Conservation (phyloP, 2,888 invertebrate species). For the Trichacis sp. region DNA sequence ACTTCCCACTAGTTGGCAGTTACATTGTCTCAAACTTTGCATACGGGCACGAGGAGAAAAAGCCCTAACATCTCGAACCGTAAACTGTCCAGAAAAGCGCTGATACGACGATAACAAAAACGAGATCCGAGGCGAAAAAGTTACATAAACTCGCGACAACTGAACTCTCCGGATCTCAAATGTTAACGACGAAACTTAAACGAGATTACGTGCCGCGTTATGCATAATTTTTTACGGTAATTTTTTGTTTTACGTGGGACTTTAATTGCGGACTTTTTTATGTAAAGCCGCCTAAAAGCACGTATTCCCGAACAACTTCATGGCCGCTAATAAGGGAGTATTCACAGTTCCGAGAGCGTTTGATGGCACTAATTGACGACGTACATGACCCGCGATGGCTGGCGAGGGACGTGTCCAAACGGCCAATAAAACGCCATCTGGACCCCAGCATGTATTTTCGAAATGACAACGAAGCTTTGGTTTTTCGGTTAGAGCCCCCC, state of each 20-base stretch:
- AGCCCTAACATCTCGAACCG: background rate
- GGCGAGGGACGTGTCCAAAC: background rate
- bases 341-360: constrained; percentile 15
- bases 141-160: background rate
- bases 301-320: background rate
- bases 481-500: background rate
- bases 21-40: constrained; percentile 3
- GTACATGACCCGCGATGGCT: constrained; percentile 3
- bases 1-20: constrained; percentile 1
- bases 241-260: background rate
- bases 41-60: background rate
- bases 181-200: background rate
- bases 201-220: background rate
- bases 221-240: background rate
- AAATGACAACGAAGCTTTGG: background rate
- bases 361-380: constrained; percentile 29
- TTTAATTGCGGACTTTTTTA: background rate
- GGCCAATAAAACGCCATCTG: constrained; percentile 1
- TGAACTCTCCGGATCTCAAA: background rate
- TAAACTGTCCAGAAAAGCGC: background rate
- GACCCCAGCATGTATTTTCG: background rate
- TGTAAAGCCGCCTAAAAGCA: background rate
- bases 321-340: constrained; percentile 18
- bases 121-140: background rate
- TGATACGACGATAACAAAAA: background rate